Conservation (phyloP, 1,140 invertebrate genomes). For the Brachystomella parvula region DNA sequence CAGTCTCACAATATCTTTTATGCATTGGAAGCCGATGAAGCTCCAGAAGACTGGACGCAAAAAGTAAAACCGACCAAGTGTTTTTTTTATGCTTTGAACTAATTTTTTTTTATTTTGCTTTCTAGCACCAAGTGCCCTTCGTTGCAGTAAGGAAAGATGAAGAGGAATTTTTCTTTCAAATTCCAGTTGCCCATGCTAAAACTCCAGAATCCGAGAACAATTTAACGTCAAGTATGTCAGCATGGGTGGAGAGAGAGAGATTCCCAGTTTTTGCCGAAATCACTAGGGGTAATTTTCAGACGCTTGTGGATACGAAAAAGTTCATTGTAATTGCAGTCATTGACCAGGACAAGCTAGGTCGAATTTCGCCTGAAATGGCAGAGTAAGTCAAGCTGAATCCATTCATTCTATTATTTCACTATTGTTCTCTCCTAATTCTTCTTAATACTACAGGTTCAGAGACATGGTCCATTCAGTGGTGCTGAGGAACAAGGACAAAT, state of each 20-base stretch:
- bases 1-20: conserved; percentile 82
- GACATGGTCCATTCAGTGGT: conserved; percentile 79
- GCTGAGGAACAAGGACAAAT: conserved; percentile 62
- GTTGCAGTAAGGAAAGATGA: conserved; percentile 23
- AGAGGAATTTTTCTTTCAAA: conserved; percentile 8
- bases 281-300: conserved; percentile 70
- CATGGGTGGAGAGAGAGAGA: conserved; percentile 83
- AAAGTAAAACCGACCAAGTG: not conserved
- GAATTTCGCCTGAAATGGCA: conserved; percentile 68
- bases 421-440: conserved; percentile 18
- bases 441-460: conserved; percentile 50
- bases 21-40: conserved; percentile 49
- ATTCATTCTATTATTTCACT: conserved; percentile 16
- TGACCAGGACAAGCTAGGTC: conserved; percentile 75
- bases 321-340: conserved; percentile 76
- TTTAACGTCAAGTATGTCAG: conserved; percentile 36
- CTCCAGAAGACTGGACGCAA: conserved; percentile 16
- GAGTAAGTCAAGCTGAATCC: conserved; percentile 46
- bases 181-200: not conserved
- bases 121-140: conserved; percentile 17
- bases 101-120: conserved; percentile 24
- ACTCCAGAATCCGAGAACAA: conserved; percentile 6
- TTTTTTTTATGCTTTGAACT: not conserved
- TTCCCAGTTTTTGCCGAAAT: conserved; percentile 85
- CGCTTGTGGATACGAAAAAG: conserved; percentile 63